Percentiles rank a stretch among this genome's conserved stretches.
These are phyloP conservation scores for Zeus faber DNA, from an alignment of 2,113 vertebrate genomes.

Conservation along the genomic window DNA sequence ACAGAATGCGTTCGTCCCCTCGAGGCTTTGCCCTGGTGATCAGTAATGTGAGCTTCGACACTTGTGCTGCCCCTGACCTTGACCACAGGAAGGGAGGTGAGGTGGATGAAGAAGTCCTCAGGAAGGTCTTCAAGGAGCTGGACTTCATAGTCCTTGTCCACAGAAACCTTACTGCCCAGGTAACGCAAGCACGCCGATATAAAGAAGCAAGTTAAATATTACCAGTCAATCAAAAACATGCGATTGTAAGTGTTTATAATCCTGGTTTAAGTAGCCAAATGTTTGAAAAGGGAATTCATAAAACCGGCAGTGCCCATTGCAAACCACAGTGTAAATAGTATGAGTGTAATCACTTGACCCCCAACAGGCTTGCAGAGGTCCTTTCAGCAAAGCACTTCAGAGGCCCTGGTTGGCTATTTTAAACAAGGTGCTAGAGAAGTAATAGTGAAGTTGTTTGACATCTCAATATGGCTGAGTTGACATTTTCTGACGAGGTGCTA, in stretches of 20 bases:
- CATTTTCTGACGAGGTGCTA: background rate
- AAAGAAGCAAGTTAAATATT: background rate
- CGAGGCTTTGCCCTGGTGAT: constrained; percentile 88
- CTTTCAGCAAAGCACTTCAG: background rate
- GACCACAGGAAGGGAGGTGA: constrained; percentile 88
- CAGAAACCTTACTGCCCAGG: constrained; percentile 84
- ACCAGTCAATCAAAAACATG: background rate
- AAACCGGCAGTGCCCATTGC: background rate
- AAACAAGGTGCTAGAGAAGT: background rate
- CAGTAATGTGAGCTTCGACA: constrained; percentile 87
- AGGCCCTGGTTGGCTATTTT: background rate
- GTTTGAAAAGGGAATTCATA: background rate
- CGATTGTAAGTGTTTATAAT: constrained; percentile 5
- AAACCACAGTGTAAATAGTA: background rate
- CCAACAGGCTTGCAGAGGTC: background rate
- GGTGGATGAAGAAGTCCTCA: constrained; percentile 84
- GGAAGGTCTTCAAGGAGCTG: constrained; percentile 84
- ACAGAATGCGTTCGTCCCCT: constrained; percentile 82
- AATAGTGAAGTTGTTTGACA: background rate
- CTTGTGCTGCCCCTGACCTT: constrained; percentile 74
- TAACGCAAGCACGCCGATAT: constrained; percentile 35
- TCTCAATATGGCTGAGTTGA: background rate
- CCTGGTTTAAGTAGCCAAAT: background rate
- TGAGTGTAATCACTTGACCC: background rate
- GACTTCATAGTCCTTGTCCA: constrained; percentile 79